These are phyloP conservation scores for human (Homo sapiens) DNA, from an alignment of 2,113 vertebrate species.

Conservation along the genomic window DNA sequence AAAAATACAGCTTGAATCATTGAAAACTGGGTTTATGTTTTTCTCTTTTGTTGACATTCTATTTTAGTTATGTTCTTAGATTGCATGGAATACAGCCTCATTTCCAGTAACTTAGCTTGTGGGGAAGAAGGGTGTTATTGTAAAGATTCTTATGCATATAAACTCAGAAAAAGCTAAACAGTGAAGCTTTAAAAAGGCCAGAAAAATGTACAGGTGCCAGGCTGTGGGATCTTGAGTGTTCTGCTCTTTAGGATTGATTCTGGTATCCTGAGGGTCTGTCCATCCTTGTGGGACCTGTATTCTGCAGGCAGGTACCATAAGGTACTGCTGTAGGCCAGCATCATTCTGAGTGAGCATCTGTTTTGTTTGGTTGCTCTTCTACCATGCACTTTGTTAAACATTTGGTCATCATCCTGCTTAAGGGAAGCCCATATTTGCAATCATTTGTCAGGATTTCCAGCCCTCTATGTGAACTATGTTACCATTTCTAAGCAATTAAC, in stretches of 20 bases:
- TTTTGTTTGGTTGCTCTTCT: not conserved
- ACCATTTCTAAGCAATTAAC: not conserved
- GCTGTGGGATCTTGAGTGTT: not conserved
- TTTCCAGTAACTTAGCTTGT: not conserved
- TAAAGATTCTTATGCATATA: not conserved
- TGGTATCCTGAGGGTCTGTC: not conserved
- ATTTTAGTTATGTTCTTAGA: not conserved
- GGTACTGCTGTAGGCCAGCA: not conserved
- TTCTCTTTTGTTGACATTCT: constrained; percentile 6
- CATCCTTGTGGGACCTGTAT: not conserved
- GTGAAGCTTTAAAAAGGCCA: not conserved
- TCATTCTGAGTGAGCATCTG: not conserved
- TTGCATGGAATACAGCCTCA: not conserved
- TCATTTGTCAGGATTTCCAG: not conserved
- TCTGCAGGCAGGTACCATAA: not conserved
- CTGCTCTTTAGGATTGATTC: not conserved
- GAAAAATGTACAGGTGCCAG: not conserved
- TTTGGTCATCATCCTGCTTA: not conserved
- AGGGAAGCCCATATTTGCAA: not conserved
- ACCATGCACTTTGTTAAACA: not conserved
- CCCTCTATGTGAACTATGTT: not conserved
- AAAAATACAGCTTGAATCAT: not conserved
- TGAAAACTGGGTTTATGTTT: not conserved
- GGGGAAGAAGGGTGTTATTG: not conserved
- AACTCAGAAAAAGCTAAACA: not conserved